These are phyloP conservation scores for Tichodroma muraria DNA, from an alignment of 2,113 vertebrate species.

Conservation along the genomic window DNA sequence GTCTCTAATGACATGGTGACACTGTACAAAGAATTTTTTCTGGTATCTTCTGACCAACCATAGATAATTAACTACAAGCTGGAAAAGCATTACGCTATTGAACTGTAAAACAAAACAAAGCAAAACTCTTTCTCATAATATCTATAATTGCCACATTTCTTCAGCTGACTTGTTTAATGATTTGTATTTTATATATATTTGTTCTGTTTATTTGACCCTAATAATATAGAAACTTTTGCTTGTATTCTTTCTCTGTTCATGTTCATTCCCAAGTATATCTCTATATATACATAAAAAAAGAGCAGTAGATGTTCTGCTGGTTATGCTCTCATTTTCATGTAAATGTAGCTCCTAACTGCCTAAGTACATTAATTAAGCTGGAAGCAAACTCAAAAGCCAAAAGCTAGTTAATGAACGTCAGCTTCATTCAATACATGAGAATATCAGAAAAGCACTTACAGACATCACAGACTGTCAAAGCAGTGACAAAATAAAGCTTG, in stretches of 20 bases:
- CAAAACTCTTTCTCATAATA: neutral
- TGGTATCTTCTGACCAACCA: neutral
- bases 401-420: conserved; percentile 21
- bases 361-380: conserved; percentile 32
- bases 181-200: neutral
- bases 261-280: neutral
- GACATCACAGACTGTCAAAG: conserved; percentile 27
- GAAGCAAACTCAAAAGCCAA: conserved; percentile 22
- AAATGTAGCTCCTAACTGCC: neutral
- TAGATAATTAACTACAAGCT: neutral
- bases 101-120: neutral
- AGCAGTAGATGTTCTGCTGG: neutral
- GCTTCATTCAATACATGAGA: conserved; percentile 2
- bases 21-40: neutral
- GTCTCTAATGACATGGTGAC: neutral
- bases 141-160: neutral
- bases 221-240: neutral
- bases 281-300: neutral
- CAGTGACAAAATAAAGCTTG: conserved; percentile 34
- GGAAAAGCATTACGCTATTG: neutral
- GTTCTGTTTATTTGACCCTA: neutral
- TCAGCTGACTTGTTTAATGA: neutral
- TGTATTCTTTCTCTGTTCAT: neutral
- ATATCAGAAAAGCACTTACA: conserved; percentile 51
- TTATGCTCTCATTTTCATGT: conserved; percentile 11